These are phyloP conservation scores for Hermetia illucens DNA, from an alignment of 1,140 invertebrate genomes.

Conservation along the genomic window DNA sequence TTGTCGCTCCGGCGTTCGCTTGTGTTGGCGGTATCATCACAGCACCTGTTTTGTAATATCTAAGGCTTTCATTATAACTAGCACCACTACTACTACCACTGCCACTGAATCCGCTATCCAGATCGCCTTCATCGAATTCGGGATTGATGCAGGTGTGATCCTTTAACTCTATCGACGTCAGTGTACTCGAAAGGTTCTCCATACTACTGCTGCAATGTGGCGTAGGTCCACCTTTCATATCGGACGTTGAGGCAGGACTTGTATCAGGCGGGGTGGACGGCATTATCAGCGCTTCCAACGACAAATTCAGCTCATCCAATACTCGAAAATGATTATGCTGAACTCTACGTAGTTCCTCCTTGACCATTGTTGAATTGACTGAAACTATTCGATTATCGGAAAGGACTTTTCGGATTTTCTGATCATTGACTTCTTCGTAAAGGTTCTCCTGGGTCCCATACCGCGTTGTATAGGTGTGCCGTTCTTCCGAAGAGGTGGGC, in stretches of 20 bases:
- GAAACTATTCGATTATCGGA: slow-evolving; percentile 36
- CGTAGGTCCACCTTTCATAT: slow-evolving; percentile 8
- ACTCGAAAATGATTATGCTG: slow-evolving; percentile 65
- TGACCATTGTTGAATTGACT: slow-evolving; percentile 44
- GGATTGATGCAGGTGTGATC: slow-evolving; percentile 53
- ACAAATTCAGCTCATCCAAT: slow-evolving; percentile 70
- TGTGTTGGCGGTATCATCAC: slow-evolving; percentile 8
- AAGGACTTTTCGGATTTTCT: slow-evolving; percentile 35
- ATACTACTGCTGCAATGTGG: slow-evolving; percentile 20
- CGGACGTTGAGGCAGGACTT: slow-evolving; percentile 13
- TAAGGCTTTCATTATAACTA: slow-evolving; percentile 52
- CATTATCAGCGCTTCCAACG: slow-evolving; percentile 76
- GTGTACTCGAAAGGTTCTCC: slow-evolving; percentile 44
- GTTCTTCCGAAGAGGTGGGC: slow-evolving; percentile 17
- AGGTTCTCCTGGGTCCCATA: slow-evolving; percentile 77
- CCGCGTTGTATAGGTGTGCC: slow-evolving; percentile 57
- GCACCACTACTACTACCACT: slow-evolving; percentile 54
- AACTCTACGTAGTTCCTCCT: slow-evolving; percentile 66
- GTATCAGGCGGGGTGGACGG: slow-evolving; percentile 34
- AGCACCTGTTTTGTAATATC: slow-evolving; percentile 31
- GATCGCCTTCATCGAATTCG: slow-evolving; percentile 46
- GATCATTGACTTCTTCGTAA: slow-evolving; percentile 69
- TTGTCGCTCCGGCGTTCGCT: slow-evolving; percentile 7
- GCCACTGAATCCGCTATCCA: slow-evolving; percentile 67
- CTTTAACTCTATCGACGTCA: slow-evolving; percentile 45